Evolutionary conservation across 2,888 invertebrate genomes (phyloP).

Genomic region (Epiblema foenella): DNA sequence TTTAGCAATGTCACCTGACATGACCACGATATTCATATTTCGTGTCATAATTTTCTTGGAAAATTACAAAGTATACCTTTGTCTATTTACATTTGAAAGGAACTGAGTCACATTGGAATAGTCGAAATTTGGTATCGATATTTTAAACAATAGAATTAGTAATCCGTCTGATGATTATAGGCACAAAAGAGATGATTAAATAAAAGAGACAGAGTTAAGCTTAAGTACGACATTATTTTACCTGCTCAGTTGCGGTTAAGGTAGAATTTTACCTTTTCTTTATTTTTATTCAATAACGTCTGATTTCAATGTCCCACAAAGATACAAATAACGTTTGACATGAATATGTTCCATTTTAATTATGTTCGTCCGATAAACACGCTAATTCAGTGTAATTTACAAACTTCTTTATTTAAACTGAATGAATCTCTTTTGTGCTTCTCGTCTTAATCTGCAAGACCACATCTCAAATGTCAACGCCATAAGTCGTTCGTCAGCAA

Average conservation of each 20-base stretch:
- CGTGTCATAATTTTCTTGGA: constrained; percentile 34
- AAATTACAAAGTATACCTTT: constrained; percentile 25
- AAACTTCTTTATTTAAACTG: not conserved
- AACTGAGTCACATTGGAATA: constrained; percentile 31
- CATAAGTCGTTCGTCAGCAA: constrained; percentile 50
- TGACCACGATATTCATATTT: constrained; percentile 31
- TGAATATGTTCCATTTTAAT: not conserved
- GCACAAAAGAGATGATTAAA: constrained; percentile 26
- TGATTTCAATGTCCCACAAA: constrained; percentile 8
- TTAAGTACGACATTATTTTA: constrained; percentile 21
- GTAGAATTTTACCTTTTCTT: not conserved
- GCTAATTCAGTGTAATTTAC: not conserved
- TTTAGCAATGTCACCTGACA: constrained; percentile 37
- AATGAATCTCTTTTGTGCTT: not conserved
- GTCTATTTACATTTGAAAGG: constrained; percentile 35
- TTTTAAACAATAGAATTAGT: constrained; percentile 42
- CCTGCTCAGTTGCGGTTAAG: constrained; percentile 4
- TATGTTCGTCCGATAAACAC: not conserved
- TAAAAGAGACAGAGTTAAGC: constrained; percentile 23
- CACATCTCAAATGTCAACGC: too few species aligned
- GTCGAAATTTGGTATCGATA: constrained; percentile 30
- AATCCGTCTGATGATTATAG: constrained; percentile 27
- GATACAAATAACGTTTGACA: not conserved
- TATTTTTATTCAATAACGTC: not conserved
- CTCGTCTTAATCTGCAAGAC: not conserved